Evolutionary conservation across 2,113 vertebrate species (phyloP), one percentile per base, ranked within the genome.

Genomic region (Hucho hucho): DNA sequence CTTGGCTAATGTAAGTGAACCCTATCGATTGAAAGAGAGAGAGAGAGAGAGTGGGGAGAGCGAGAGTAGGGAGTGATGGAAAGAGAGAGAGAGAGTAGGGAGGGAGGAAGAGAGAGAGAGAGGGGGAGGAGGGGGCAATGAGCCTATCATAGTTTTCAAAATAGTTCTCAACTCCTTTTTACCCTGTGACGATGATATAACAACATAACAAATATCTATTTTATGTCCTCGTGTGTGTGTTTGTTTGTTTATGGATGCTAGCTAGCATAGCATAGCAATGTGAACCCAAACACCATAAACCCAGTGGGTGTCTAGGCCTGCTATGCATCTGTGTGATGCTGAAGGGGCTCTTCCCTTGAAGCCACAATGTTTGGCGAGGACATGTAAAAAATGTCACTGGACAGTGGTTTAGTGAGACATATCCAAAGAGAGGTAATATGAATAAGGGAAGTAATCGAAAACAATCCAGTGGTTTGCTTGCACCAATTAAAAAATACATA

Each of bases 151-250:
- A 89, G 88, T 88, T 89, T 87, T 90, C 90, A 84, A 83, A 73
- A 82, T 70, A 83, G 83, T 89, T 91, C 83, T 91, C 84, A 83
- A 87, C 86, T 90, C 81, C 89, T 89, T 83, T 87, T 88, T 91
- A 93, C 92, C 93, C 93, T 93, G 93, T 87, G 83, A 88, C 87
- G 75, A 88, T 81, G 83, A 89, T 90, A 89, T 91, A 87, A 87
- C 85, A 89, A 90, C 89, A 84, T 75, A 88, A 82, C 26, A 49
- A 49, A 25, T 29, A 66, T 37, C 70, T 49, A 59, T 73, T 32
- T 84, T 74, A 24, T 47, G 67, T 67, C 65, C 65, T 32, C 29
- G 7, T 4, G 64, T 56, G 56, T 67, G 72, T 75, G 78, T 53
- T 18, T 13, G 47, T 53, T 53, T 53, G 49, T 79, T 79, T 80